These are phyloP conservation scores for Triplophysa yarkandensis DNA, from an alignment of 2,797 vertebrate genomes.

Conservation along the genomic window DNA sequence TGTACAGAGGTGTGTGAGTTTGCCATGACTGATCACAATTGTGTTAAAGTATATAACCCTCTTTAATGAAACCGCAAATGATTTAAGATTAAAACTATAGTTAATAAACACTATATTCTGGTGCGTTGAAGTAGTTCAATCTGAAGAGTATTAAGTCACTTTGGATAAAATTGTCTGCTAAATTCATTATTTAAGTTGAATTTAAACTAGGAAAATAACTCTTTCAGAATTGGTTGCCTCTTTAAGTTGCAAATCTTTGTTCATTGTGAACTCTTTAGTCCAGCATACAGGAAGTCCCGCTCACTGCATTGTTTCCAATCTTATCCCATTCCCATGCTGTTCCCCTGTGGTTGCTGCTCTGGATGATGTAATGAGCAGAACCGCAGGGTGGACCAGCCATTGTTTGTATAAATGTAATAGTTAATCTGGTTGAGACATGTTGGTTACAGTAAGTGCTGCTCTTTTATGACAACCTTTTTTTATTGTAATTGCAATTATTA, in stretches of 20 bases:
- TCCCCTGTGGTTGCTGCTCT: neutral
- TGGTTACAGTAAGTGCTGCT: neutral
- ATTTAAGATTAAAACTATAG: no score
- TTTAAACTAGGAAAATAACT: no score
- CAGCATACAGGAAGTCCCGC: slow-evolving; percentile 17
- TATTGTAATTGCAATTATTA: no score
- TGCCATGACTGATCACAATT: no score
- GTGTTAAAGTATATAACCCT: no score
- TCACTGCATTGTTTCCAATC: neutral
- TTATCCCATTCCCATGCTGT: slow-evolving; percentile 12
- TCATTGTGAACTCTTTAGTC: neutral
- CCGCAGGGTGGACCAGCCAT: slow-evolving; percentile 13
- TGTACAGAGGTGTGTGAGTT: no score
- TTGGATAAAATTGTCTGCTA: no score
- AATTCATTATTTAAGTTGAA: neutral
- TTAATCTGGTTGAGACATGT: neutral
- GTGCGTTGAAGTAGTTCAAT: no score
- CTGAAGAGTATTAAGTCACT: no score
- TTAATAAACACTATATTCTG: no score
- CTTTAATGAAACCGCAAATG: no score
- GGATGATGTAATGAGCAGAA: slow-evolving; percentile 28
- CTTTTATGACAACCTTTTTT: slow-evolving; percentile 7
- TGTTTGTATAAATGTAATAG: slow-evolving; percentile 13
- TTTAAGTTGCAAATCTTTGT: slow-evolving; percentile 7
- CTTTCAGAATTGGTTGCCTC: neutral